Base-by-base conservation (phyloP, 1,140 invertebrate genomes). In the Aleiodes sp. region DNA sequence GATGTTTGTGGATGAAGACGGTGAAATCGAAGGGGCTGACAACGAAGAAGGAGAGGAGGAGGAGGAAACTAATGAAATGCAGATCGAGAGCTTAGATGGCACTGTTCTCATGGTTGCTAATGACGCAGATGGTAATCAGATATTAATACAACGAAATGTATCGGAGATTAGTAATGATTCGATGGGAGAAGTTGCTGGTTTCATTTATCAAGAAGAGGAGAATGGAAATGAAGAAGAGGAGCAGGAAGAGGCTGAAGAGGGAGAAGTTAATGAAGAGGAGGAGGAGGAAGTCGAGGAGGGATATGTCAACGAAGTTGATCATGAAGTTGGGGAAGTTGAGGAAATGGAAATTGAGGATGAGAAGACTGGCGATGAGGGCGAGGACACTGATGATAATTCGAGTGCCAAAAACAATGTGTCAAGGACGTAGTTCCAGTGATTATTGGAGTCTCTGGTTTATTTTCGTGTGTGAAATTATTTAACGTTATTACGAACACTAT, bases 71-170 rank as follows among this genome's bases (percentile, higher is more conserved):
- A 75, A 75, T 10, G 75, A 76, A 0, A 72, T 82, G 37, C 79
- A 81, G 14, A 78, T 85, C 60, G 80, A 83, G 43, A 79, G 80
- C 71, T 70, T 84, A 7, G 80, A 82, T 62, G 82, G 83, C 8
- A 81, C 84, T 19, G 83, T 85, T 12, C 70, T 86, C 4, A 84
- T 86, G 81, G 80, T 86, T 2, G 68, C 83, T 1, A 83, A 83
- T 28, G 82, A 83, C 57, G 67, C 75, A 0, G 83, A 86, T 8
- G 85, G 84, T 28, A 84, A 86, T 81, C 81, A 84, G 19, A 85
- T 85, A 68, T 76, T 86, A 24, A 84, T 86, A 35, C 79, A 83
- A 21, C 77, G 73, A 35, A 79, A 78, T n/a, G 70, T 82, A 19
- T 72, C 75, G 2, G 78, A 76, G 2, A 75, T 81, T 33, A 33